Base-by-base conservation (phyloP, 2,888 invertebrate species). In the Drosophila paranaensis region DNA sequence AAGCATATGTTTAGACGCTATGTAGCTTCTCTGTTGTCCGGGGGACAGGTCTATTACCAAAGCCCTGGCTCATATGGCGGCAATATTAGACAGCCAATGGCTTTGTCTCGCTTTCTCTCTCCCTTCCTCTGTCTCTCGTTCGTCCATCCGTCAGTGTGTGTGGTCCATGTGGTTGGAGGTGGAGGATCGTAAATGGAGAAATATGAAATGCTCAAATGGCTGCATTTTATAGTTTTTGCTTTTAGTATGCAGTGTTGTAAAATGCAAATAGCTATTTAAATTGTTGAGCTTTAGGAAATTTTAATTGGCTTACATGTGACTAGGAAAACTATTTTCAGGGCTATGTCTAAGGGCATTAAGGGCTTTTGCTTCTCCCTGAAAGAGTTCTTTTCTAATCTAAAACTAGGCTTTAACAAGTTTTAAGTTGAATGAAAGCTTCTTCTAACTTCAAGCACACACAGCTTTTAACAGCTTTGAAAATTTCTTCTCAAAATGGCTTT, bases 1-100 rank as follows among this genome's bases (percentile, higher is more conserved):
- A 70, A 81, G 72, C 88, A 88, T 84, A 88, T 88, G 84, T 65
- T 72, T 62, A 56, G 60, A 60, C 11, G 55, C 27, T 25, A 6
- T 39, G 39, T 33, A 39, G 42, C 64, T 51, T 2, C 71, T 8
- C 51, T 39, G 30, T 53, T 54, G 64, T 40, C 53, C 45, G 46
- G 72, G 35, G 58, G 83, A 82, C 86, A 86, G 83, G 83, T 82
- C 82, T 81, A 86, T 82, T 82, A 86, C 73, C 60, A 48, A 35
- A 70, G 48, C 48, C 65, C 58, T 81, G 79, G 53, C 65, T 55
- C 54, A 61, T 80, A 73, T 35, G 43, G 16, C 45, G 25, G 51
- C 20, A 55, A 54, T 66, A 60, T 51, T 39, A 55, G 58, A 53
- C 56, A 43, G 60, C 39, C 60, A 75, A 60, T 60, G 48, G 42